Evolutionary conservation across 2,888 invertebrate species (phyloP).

Genomic region (Nasonovia ribisnigri): DNA sequence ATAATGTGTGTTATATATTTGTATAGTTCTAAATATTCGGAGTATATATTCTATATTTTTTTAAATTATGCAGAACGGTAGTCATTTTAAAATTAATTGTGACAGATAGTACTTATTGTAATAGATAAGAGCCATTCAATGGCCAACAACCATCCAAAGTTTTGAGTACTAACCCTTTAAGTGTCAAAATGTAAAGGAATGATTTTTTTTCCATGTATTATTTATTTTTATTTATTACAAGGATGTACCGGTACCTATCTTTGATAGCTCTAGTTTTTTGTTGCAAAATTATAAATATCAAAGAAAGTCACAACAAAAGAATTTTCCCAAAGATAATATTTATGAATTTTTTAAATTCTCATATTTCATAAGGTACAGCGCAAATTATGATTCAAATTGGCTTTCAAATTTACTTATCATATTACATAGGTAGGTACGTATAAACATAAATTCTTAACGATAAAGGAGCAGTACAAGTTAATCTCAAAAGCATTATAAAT

Average conservation of each 20-base stretch:
- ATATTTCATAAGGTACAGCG: neutral
- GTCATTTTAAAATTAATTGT: neutral
- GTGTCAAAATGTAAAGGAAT: neutral
- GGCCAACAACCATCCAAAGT: neutral
- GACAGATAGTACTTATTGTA: neutral
- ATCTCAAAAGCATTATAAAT: neutral
- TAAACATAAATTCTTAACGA: neutral
- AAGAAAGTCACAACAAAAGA: neutral
- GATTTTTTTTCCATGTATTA: neutral
- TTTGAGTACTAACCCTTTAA: neutral
- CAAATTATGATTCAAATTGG: neutral
- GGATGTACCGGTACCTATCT: neutral
- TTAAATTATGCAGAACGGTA: neutral
- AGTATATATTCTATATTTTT: neutral
- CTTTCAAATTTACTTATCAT: neutral
- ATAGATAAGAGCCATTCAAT: neutral
- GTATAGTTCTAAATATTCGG: neutral
- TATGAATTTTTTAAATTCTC: neutral
- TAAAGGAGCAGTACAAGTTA: neutral
- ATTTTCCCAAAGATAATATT: neutral
- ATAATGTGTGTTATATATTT: no score
- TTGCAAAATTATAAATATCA: neutral
- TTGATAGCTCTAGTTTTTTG: neutral
- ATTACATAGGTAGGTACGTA: neutral
- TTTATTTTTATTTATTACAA: neutral